Evolutionary conservation across 2,797 vertebrate species (phyloP), one percentile per base, ranked within the genome.

Genomic region (Cichlasoma orientale): DNA sequence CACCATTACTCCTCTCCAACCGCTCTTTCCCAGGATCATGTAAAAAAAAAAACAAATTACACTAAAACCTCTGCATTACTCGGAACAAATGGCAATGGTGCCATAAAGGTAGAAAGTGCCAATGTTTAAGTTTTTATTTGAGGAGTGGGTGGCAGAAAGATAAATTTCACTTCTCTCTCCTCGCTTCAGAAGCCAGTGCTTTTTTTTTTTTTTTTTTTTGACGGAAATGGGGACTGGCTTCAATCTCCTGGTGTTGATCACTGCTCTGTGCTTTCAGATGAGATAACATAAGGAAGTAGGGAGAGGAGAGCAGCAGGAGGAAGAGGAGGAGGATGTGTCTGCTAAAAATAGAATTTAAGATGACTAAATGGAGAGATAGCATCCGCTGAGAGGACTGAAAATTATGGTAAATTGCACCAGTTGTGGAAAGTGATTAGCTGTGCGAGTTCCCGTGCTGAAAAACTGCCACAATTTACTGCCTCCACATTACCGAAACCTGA

Each of bases 291-390:
- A 82, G 69, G 71, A 79, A 63, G 80, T 12, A 68, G 50, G 66
- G 36, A 75, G 69, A 56, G 2, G 18, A 61, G 55, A 63, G 79
- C 21, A 38, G 79, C 31, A 38, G 75, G 13, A 82, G 36, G 57
- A 74, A 61, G 55, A 75, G 76, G 52, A 75, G 54, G 74, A 76
- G 69, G 66, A 4, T 55, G 33, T 56, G 79, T 72, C 50, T 25
- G 54, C 66, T 84, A 77, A 87, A 88, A 86, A 88, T 83, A 88
- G 78, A 82, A 70, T 75, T 83, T 56, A 75, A 82, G 56, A 89
- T 79, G 68, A 80, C 72, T 77, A 82, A 85, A 86, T 69, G 75
- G 56, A 79, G 86, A 74, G 70, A 79, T 59, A 3, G 59, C 23
- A 54, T 89, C 78, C 38, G 55, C 70, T n/a, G n/a, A 36, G 57